A percentile compares a stretch with the other conserved stretches of the same genome.
Conservation (phyloP, 2,113 vertebrate species). For the Chascanopsetta lugubris region DNA sequence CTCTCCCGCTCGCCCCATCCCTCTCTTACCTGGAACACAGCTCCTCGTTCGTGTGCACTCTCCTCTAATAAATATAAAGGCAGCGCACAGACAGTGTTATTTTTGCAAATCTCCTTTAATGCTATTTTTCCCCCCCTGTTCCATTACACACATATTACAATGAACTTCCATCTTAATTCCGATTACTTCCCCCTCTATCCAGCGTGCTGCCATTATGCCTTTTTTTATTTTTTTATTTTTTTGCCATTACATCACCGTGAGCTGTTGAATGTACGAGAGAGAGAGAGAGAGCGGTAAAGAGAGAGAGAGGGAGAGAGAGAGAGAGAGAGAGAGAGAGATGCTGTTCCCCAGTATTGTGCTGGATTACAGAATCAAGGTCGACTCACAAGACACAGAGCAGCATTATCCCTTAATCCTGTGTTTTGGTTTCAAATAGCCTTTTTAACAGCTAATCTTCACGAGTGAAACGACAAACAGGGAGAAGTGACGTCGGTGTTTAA, state of each 20-base stretch:
- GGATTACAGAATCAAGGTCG: slow-evolving; percentile 83
- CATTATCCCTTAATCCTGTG: slow-evolving; percentile 83
- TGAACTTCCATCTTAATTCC: slow-evolving; percentile 58
- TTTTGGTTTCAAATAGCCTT: slow-evolving; percentile 84
- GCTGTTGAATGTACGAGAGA: slow-evolving; percentile 71
- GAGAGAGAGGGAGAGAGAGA: too few species aligned
- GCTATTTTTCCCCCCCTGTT: slow-evolving; percentile 41
- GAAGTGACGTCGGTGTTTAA: slow-evolving; percentile 77
- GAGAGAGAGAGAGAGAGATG: slow-evolving; percentile 73
- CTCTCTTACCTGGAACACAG: slow-evolving; percentile 2
- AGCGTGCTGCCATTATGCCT: slow-evolving; percentile 62
- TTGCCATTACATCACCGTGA: slow-evolving; percentile 70
- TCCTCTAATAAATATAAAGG: slow-evolving; percentile 29
- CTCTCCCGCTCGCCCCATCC: not conserved
- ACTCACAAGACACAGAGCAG: slow-evolving; percentile 79
- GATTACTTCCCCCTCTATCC: slow-evolving; percentile 64
- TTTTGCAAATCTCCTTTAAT: slow-evolving; percentile 40
- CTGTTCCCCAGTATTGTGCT: slow-evolving; percentile 78
- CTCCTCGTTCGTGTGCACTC: not conserved
- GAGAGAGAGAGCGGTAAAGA: too few species aligned
- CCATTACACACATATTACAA: slow-evolving; percentile 40
- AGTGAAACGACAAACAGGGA: slow-evolving; percentile 81
- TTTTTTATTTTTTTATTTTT: too few species aligned
- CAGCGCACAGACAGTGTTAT: slow-evolving; percentile 24
- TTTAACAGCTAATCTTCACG: slow-evolving; percentile 79